Percentiles rank a stretch among this genome's conserved stretches.
Conservation (phyloP, 2,797 vertebrate genomes). For the Apogon talboti region DNA sequence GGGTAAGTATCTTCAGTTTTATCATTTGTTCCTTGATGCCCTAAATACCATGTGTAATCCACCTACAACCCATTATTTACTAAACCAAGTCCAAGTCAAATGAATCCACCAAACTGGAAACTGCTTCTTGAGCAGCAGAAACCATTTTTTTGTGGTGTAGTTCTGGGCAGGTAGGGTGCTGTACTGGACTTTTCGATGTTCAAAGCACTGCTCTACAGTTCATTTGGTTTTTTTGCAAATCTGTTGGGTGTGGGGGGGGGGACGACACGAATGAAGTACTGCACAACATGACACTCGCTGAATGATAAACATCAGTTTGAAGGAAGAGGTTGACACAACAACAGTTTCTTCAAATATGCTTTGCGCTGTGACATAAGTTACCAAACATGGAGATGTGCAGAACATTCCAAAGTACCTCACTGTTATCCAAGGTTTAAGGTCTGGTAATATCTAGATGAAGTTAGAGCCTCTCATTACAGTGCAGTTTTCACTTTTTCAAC, state of each 20-base stretch:
- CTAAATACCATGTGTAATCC: constrained; percentile 31
- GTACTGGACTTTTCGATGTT: background rate
- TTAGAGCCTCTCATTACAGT: background rate
- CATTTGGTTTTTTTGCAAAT: constrained; percentile 19
- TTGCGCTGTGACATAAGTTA: background rate
- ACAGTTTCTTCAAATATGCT: constrained; percentile 13
- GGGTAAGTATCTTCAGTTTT: constrained; percentile 80
- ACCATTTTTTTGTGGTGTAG: background rate
- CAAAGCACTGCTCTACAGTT: constrained; percentile 14
- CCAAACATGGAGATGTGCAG: background rate
- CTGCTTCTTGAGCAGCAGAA: constrained; percentile 1
- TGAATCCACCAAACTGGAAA: constrained; percentile 24
- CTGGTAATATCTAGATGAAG: background rate
- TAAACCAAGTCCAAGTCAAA: constrained; percentile 15
- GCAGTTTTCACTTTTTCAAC: no score
- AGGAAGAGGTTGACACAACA: background rate
- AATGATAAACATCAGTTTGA: constrained; percentile 6
- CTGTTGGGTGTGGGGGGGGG: background rate
- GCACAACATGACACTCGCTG: constrained; percentile 11
- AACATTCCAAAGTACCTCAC: background rate
- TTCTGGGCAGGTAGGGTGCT: constrained; percentile 3
- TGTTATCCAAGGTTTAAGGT: constrained; percentile 7
- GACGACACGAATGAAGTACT: constrained; percentile 4
- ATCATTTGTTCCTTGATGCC: constrained; percentile 37
- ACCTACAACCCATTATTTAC: constrained; percentile 8